Conservation (phyloP, 2,113 vertebrate genomes). For the Corythoichthys intestinalis region DNA sequence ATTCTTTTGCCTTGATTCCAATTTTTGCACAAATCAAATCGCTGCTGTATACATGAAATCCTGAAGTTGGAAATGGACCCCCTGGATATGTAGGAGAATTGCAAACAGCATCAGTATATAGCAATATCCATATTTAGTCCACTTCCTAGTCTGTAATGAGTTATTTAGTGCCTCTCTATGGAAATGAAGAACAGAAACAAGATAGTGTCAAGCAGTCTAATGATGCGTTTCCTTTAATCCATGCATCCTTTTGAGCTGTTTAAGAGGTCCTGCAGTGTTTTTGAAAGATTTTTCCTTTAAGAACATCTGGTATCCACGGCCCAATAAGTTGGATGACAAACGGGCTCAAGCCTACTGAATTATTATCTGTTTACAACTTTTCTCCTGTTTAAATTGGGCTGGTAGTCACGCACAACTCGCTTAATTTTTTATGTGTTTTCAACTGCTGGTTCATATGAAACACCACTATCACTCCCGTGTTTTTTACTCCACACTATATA, state of each 20-base stretch:
- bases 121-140: neutral
- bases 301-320: conserved; percentile 4
- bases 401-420: neutral
- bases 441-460: conserved; percentile 7
- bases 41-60: neutral
- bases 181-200: neutral
- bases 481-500: neutral
- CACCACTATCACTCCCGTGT: neutral
- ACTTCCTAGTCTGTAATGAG: neutral
- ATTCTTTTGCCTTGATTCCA: neutral
- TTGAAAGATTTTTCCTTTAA: neutral
- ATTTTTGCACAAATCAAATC: neutral
- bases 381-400: conserved; percentile 5
- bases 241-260: neutral
- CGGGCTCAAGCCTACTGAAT: conserved; percentile 5
- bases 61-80: neutral
- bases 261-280: neutral
- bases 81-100: neutral
- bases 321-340: conserved; percentile 19
- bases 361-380: conserved; percentile 26
- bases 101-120: neutral
- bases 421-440: conserved; percentile 25
- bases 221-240: neutral
- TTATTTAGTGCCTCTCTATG: neutral
- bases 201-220: neutral